Evolutionary conservation across 35 echinoderm and acorn worm genomes (phyloP).

Genomic region (Antedon bifida): DNA sequence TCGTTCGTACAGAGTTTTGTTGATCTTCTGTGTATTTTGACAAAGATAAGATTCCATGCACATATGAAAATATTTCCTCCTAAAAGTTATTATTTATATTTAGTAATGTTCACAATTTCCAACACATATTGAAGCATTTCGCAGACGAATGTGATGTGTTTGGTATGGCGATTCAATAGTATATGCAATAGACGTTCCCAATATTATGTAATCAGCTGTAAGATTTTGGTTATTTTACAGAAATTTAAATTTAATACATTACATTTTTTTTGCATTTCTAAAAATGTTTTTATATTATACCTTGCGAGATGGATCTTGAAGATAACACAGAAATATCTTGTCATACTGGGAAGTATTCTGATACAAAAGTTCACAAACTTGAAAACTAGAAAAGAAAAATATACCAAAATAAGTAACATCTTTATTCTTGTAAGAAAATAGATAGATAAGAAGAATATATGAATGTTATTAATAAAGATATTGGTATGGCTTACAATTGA

Average conservation of each 20-base stretch:
- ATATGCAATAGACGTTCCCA: too few relatives aligned
- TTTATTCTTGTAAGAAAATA: too few relatives aligned
- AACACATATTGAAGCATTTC: too few relatives aligned
- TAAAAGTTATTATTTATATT: slow-evolving; percentile 18
- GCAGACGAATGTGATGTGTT: too few relatives aligned
- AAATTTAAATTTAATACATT: too few relatives aligned
- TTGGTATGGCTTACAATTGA: slow-evolving; percentile 98
- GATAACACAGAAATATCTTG: slow-evolving; percentile 75
- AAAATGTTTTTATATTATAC: slow-evolving; percentile 11
- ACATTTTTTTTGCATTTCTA: too few relatives aligned
- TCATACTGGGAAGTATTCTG: slow-evolving; percentile 76
- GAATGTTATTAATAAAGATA: too few relatives aligned
- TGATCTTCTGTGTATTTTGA: slow-evolving; percentile 66
- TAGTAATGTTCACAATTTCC: too few relatives aligned
- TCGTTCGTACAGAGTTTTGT: slow-evolving; percentile 61
- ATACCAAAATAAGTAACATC: background rate
- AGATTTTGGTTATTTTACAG: too few relatives aligned
- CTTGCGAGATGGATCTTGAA: slow-evolving; percentile 66
- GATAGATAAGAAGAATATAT: too few relatives aligned
- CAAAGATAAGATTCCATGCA: slow-evolving; percentile 69
- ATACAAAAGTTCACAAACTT: slow-evolving; percentile 84
- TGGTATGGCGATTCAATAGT: too few relatives aligned
- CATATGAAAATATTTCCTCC: slow-evolving; percentile 53
- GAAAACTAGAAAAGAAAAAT: slow-evolving; percentile 42
- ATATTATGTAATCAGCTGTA: too few relatives aligned